Base-by-base conservation (phyloP, 2,113 vertebrate genomes). In the Podarcis cretensis region DNA sequence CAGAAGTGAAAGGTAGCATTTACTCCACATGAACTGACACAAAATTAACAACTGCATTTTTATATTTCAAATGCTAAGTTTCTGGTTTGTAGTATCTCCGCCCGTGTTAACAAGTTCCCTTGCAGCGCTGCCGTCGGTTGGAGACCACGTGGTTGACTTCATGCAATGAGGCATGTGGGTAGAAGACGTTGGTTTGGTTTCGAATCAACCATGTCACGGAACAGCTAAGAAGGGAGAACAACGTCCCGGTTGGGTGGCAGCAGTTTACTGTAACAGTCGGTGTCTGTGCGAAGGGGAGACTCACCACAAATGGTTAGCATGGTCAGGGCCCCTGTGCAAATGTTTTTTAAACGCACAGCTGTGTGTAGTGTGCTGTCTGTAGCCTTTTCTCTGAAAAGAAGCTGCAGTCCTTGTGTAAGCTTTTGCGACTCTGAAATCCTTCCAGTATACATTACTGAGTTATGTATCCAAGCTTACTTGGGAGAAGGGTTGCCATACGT, bases 101-200 rank as follows among this genome's bases (percentile, higher is more conserved):
- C 27, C 32, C 20, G 8, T 43, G 13, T 5, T 54, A 57, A 35
- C 30, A 66, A 18, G 37, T 66, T 69, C 57, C 57, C 5, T 30
- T 30, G 40, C 16, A 9, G 6, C 18, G 0, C 69, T 68, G 78
- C 4, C 37, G 18, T 63, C 59, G 9, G 43, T 85, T 12, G 59
- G 2, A 71, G 75, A 16, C 43, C 4, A 74, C 27, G 16, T 14
- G 35, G 35, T 32, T 27, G 27, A 3, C 79, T 87, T 81, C 69
- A 32, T 40, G 35, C 9, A 25, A 20, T 27, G 13, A 18, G 48
- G 32, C 12, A 4, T 78, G 35, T 71, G 66, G 43, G 35, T n/a
- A 63, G 66, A 73, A 32, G 21, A 63, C 27, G 27, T 83, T 83
- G 37, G 54, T 84, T 63, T 85, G 30, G 54, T 85, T 85, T 89